Base-by-base conservation (phyloP, 2,888 invertebrate species). In the Eucriotettix oculatus region DNA sequence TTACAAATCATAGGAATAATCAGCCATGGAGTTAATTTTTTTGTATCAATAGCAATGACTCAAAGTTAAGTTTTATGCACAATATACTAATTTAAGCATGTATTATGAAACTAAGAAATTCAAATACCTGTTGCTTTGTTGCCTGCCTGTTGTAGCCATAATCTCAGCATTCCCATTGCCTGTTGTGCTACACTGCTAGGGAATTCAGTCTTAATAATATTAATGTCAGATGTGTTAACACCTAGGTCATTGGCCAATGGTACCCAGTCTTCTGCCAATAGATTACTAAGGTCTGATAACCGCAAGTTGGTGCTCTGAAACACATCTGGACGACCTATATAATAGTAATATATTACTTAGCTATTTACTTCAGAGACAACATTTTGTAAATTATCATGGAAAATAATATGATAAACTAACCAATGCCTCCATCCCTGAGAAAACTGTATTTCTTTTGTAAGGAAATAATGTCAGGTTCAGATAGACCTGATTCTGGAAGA, bases 251-350 rank as follows among this genome's bases (percentile, higher is more conserved):
- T 77, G 10, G 86, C 86, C 63, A 87, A 71, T 54, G 77, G 75
- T 61, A 83, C 79, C 85, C 86, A 87, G 71, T 87, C 86, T 65
- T 81, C 80, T 14, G 83, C 85, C 61, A 87, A 71, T 54, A 83
- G 76, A 73, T 86, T 85, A 58, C 87, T 86, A 68, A 89, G 81
- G 71, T 88, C 87, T 3, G 85, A 82, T 65, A 87, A 76, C 66
- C 84, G 78, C 64, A 84, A 75, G 66, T 86, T 84, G 60, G 84
- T 84, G 65, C 83, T 80, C 68, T 83, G 79, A 60, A 76, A 75
- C 60, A 71, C 69, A 60, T 73, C 73, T 44, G 68, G 68, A 58
- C 70, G 70, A 43, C 69, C 70, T 66, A 65, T 14, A 48, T 48
- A 9, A 48, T 48, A 48, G 12, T 12, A 48, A 12, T 29, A 29